These are phyloP conservation scores for Nanorana parkeri DNA, from an alignment of 2,113 vertebrate species.

Conservation along the genomic window DNA sequence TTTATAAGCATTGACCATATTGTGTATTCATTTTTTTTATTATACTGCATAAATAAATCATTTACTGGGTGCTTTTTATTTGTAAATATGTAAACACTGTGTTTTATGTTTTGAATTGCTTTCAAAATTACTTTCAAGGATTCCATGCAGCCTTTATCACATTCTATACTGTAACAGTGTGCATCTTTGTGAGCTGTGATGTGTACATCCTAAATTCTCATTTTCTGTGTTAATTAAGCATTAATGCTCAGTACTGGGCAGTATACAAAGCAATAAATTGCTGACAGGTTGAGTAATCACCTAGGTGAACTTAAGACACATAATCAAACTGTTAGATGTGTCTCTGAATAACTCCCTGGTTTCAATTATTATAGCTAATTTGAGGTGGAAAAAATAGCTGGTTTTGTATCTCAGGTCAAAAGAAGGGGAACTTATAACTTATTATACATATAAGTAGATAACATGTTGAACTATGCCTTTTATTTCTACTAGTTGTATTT, in stretches of 20 bases:
- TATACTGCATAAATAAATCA: no score
- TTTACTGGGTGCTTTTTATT: no score
- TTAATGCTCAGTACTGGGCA: conserved; percentile 58
- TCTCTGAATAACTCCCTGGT: conserved; percentile 25
- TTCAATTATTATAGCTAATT: conserved; percentile 55
- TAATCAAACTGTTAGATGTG: conserved; percentile 56
- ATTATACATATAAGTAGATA: no score
- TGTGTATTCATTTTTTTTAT: no score
- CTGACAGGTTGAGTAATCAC: conserved; percentile 57
- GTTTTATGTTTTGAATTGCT: not conserved
- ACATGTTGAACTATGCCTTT: no score
- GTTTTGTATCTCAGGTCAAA: not conserved
- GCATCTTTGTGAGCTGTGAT: conserved; percentile 20
- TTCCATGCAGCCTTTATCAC: not conserved
- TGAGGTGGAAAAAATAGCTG: conserved; percentile 17
- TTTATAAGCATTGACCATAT: no score
- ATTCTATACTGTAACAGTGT: not conserved
- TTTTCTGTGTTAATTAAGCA: conserved; percentile 61
- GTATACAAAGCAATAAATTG: conserved; percentile 57
- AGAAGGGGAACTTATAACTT: not conserved
- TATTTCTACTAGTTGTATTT: no score
- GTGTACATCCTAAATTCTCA: conserved; percentile 56
- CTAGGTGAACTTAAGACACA: conserved; percentile 51
- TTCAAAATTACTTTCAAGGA: not conserved
- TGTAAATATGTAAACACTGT: no score